Base-by-base conservation (phyloP, 2,797 vertebrate genomes). In the Oreonectes daqikongensis region DNA sequence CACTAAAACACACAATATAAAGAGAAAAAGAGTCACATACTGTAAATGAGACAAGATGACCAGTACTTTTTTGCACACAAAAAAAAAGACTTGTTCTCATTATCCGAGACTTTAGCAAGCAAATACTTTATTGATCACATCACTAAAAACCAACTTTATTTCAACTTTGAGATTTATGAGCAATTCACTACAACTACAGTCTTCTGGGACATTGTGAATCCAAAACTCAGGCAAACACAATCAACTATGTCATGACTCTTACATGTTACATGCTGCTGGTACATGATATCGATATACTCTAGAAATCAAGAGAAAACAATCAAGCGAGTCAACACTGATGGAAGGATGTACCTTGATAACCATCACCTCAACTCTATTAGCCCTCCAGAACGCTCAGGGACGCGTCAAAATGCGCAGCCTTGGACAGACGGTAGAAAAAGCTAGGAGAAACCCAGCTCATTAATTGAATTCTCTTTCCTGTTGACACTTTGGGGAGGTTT, bases 381-480 rank as follows among this genome's bases (percentile, higher is more conserved):
- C 59, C 28, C 7, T 28, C 5, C 50, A 35, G n/a, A 67, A 20
- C 5, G 28, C 28, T 61, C 44, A 63, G 44, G 15, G 40, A 22
- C 64, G 17, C 44, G 53, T 52, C 53, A 28, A 28, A n/a, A 73
- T 8, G 18, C 30, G 14, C 55, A 38, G 40, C 5, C 40, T 20
- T 24, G 42, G 42, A 48, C 53, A 59, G 38, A 59, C 28, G 40
- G 53, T 14, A 64, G 17, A 40, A 17, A 26, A 53, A 67, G 30
- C 40, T 50, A 57, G n/a, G 24, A 61, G 48, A 59, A 72, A 64
- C 18, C 14, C 35, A 6, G 32, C 48, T 79, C 66, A 53, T 72
- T 83, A 67, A 76, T 64, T 75, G 52, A 59, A 76, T 80, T 67
- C 46, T 26, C 26, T 75, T 60, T 42, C 28, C 69, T 61, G 77